phyloP scores from a whole-genome alignment of 2,797 vertebrate genomes.

The Apogon talboti region DNA sequence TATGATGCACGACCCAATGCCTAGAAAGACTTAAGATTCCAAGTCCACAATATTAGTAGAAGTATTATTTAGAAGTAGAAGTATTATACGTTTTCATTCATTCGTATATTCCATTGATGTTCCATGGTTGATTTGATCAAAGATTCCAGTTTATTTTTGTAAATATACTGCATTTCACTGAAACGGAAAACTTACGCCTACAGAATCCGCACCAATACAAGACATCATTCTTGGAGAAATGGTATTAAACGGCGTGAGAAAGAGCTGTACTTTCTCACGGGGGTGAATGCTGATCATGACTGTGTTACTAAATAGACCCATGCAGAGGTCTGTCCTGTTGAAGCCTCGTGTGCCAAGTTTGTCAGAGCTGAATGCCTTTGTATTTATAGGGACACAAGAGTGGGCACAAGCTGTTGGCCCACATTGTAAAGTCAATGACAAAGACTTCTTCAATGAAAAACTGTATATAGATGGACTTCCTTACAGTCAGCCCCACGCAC shows the following conservation, averaged over 20 bases:
- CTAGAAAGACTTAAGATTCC: not conserved
- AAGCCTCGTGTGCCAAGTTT: conserved; percentile 65
- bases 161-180: too few species aligned
- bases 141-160: conserved; percentile 21
- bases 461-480: conserved; percentile 3
- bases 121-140: not conserved
- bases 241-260: conserved; percentile 55
- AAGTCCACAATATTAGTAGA: too few species aligned
- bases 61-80: too few species aligned
- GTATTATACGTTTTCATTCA: too few species aligned
- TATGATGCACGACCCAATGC: conserved; percentile 1
- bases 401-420: conserved; percentile 47
- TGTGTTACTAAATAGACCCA: conserved; percentile 79
- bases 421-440: conserved; percentile 24
- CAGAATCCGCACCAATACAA: conserved; percentile 2
- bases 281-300: conserved; percentile 73
- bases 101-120: too few species aligned
- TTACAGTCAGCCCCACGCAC: conserved; percentile 20
- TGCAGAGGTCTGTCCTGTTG: conserved; percentile 44
- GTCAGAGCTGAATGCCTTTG: conserved; percentile 59
- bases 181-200: conserved; percentile 1
- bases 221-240: conserved; percentile 17
- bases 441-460: conserved; percentile 32
- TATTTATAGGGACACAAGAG: conserved; percentile 47
- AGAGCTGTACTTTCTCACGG: conserved; percentile 76